Evolutionary conservation across 2,888 invertebrate species (phyloP), one percentile per base, ranked within the genome.

Genomic region (Calameuta idolon): DNA sequence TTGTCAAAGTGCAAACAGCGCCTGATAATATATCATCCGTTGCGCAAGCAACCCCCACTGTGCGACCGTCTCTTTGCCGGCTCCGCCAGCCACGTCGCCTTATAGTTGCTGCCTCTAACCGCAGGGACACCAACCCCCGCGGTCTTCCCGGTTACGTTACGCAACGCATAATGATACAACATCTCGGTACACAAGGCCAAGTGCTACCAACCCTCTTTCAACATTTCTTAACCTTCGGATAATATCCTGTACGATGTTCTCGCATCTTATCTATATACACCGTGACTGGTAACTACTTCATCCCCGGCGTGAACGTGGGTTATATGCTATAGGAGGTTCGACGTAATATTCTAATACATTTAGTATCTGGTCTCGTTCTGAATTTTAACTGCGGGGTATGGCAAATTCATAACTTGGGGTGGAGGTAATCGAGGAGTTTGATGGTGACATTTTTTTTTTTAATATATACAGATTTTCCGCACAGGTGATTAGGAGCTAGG

Each of bases 1-100:
- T 91, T 91, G 91, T 91, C 91, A 91, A 91, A 91, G 91, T 90
- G 91, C 91, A 91, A 91, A 91, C 91, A 91, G 90, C 89, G 86
- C 86, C 87, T 87, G 90, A 91, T 91, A 90, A 91, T 91, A 91
- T 91, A 91, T 91, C 91, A 91, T 91, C 90, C 88, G 87, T 87
- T 87, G 84, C 84, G 86, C 87, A 86, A 87, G 87, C 76, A 71
- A 76, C 80, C 81, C 80, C 77, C 81, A 75, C 76, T 55, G 55
- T 23, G 55, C 55, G 2, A 76, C 76, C 77, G 76, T 76, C 71
- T 71, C 33, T 23, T 34, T 9, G 11, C 71, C 31, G 33, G 12
- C 71, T 71, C 31, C 71, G 0, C 15, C 71, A 34, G 71, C 71
- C 23, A 55, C 55, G 0, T 55, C 55, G 55, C 55, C 23, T 55